Evolutionary conservation across 2,797 vertebrate genomes (phyloP).

Genomic region (Neopelma chrysocephalum): DNA sequence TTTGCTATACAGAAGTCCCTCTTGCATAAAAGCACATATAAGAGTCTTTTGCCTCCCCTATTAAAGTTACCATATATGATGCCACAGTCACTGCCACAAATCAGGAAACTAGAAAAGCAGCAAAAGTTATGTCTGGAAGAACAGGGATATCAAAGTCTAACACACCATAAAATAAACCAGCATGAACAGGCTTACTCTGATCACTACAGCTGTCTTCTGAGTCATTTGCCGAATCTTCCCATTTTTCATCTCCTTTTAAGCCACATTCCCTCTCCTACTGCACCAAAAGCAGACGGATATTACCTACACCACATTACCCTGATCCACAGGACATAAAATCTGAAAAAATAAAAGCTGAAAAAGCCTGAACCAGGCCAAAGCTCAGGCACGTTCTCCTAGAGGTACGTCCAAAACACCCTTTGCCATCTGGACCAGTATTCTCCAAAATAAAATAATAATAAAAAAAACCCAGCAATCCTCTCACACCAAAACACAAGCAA

Average conservation of each 20-base stretch:
- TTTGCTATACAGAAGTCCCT: neutral
- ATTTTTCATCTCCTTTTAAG: neutral
- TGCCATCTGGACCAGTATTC: neutral
- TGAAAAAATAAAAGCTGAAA: too few relatives aligned
- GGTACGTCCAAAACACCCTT: accelerated
- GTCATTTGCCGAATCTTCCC: neutral
- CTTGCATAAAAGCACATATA: neutral
- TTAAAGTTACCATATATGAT: neutral
- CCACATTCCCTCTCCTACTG: neutral
- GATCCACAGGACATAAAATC: neutral
- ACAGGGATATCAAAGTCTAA: neutral
- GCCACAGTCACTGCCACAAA: neutral
- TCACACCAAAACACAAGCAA: neutral
- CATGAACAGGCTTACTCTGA: neutral
- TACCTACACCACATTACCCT: neutral
- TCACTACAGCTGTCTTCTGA: neutral
- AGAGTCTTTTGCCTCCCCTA: neutral
- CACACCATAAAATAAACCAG: neutral
- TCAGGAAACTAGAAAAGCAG: neutral
- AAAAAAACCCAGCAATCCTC: neutral
- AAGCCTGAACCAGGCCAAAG: neutral
- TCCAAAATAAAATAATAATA: neutral
- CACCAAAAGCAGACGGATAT: neutral
- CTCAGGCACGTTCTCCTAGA: neutral
- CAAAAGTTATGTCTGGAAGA: neutral